Base-by-base conservation (phyloP, 2,888 invertebrate species). In the Eristalinus sepulchralis region DNA sequence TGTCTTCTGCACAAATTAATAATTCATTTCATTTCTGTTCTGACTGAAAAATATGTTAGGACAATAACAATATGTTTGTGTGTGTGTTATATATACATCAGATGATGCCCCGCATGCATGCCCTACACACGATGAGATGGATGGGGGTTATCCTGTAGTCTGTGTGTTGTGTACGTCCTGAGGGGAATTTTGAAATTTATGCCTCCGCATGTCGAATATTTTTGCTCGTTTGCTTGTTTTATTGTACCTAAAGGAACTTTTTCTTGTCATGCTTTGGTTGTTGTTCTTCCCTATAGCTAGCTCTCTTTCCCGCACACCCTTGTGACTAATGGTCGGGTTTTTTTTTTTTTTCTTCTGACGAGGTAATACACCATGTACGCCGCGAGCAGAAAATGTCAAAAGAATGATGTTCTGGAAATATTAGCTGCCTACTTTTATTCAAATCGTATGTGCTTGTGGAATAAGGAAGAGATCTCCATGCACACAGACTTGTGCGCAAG, bases 201-300 rank as follows among this genome's bases (percentile, higher is more conserved):
- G 82, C 85, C 85, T 76, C 85, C 85, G 85, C 85, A 82, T 85
- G 77, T 85, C 77, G 77, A 85, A 85, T 85, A 85, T 82, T 85
- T 83, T 78, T 82, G 77, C 85, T 82, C 82, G 82, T 73, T 82
- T 82, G 77, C 73, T 85, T 82, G 64, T 60, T 85, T 82, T 82
- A 64, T 82, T 85, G 62, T 77, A 62, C 66, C 66, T 75, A 33
- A 60, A 81, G 81, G 67, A 83, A 79, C 70, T 80, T 84, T 80
- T 66, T 22, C 80, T 70, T 80, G 59, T 70, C 70, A 31, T 64
- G 64, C 73, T 36, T 79, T 66, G 55, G 33, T 27, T 72, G 11
- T 64, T 67, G 9, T 63, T 64, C 13, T 66, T 59, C 20, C 22
- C 60, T 4, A 13, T 3, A 8, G 39, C 33, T 27, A 31, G n/a